These are phyloP conservation scores for Rhingia rostrata DNA, from an alignment of 2,888 invertebrate species.

Conservation along the genomic window DNA sequence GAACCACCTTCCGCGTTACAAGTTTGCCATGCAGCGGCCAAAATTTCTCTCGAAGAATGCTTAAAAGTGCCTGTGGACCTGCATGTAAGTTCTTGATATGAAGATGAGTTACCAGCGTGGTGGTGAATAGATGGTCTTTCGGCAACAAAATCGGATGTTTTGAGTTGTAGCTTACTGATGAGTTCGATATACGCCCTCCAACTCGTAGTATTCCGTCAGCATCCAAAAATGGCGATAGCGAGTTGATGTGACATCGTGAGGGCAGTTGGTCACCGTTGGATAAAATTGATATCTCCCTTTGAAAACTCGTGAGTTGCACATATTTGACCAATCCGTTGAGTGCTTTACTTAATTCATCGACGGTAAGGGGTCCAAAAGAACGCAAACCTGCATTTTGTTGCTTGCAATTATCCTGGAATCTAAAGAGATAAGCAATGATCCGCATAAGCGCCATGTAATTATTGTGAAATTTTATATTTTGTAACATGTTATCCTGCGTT, in stretches of 20 bases:
- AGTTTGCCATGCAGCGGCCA: slow-evolving; percentile 16
- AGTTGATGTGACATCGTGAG: background rate
- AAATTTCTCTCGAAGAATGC: slow-evolving; percentile 7
- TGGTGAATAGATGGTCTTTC: background rate
- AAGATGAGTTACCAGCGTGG: background rate
- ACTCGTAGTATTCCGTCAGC: slow-evolving; percentile 7
- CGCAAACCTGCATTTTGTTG: too few species aligned
- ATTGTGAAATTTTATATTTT: slow-evolving; percentile 3
- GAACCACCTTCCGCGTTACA: background rate
- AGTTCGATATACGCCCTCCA: slow-evolving; percentile 9
- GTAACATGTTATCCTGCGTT: background rate
- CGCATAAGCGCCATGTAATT: background rate
- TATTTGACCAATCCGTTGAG: slow-evolving; percentile 1
- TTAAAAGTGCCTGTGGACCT: slow-evolving; percentile 17
- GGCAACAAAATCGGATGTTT: too few species aligned
- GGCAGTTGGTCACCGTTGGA: background rate
- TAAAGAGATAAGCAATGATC: background rate
- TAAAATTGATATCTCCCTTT: background rate
- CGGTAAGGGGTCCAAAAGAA: background rate
- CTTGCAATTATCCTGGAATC: background rate
- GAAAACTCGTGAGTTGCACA: background rate
- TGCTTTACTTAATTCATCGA: background rate
- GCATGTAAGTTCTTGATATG: background rate
- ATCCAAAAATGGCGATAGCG: slow-evolving; percentile 3
- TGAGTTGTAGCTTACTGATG: background rate